A percentile compares a stretch with the other conserved stretches of the same genome.
Conservation (phyloP, 2,888 invertebrate genomes). For the Drosophila aldrichi region DNA sequence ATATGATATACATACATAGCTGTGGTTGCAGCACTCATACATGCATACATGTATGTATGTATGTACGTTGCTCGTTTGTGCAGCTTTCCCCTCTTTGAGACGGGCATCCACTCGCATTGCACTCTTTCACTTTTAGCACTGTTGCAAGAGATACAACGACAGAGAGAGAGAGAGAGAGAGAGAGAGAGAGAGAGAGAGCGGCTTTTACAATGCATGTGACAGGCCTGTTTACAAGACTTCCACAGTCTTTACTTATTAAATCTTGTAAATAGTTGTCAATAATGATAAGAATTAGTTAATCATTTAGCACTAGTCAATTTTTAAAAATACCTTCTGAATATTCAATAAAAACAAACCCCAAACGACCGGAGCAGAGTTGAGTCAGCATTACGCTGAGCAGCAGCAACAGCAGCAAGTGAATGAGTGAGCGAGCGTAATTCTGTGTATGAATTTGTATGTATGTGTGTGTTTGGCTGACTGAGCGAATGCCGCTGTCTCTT, state of each 20-base stretch:
- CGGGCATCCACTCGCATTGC: conserved; percentile 20
- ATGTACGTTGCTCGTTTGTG: conserved; percentile 15
- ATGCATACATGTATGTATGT: not conserved
- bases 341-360: conserved; percentile 38
- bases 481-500: conserved; percentile 53
- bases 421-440: conserved; percentile 29
- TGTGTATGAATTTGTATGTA: conserved; percentile 2
- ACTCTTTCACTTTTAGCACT: conserved; percentile 54
- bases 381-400: conserved; percentile 46
- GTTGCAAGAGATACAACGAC: conserved; percentile 24
- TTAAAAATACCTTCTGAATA: conserved; percentile 28
- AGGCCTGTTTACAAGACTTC: not conserved
- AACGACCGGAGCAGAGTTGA: conserved; percentile 32
- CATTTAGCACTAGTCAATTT: conserved; percentile 16
- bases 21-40: conserved; percentile 7
- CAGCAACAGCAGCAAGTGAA: conserved; percentile 35
- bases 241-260: not conserved
- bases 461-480: conserved; percentile 8
- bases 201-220: conserved; percentile 13
- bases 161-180: not conserved
- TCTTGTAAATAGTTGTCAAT: not conserved
- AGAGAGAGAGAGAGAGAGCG: conserved; percentile 40
- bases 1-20: not conserved
- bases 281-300: conserved; percentile 8
- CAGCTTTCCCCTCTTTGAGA: conserved; percentile 57